Conservation (phyloP, 2,888 invertebrate genomes). For the Caenorhabditis virilis region DNA sequence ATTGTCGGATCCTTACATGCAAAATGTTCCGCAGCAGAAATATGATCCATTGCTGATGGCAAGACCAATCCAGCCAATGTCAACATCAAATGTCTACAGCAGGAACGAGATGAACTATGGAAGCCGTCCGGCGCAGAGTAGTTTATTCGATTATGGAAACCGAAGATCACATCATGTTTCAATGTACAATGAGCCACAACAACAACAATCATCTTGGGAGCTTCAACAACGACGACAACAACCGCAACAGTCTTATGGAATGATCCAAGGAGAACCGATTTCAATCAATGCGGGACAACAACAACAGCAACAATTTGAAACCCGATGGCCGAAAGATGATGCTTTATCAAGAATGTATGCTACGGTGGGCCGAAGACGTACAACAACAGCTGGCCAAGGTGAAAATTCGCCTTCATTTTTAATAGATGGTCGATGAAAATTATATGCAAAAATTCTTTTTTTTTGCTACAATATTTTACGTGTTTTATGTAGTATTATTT, state of each 20-base stretch:
- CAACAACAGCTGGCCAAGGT: conserved; percentile 14
- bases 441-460: too few relatives aligned
- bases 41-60: conserved; percentile 29
- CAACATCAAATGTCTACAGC: conserved; percentile 53
- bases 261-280: not conserved
- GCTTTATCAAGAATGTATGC: conserved; percentile 52
- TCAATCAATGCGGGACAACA: not conserved
- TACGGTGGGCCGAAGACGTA: conserved; percentile 41
- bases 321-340: conserved; percentile 44
- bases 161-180: conserved; percentile 26
- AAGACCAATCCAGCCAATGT: conserved; percentile 10
- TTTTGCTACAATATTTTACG: too few relatives aligned
- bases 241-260: conserved; percentile 4
- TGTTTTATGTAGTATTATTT: too few relatives aligned
- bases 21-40: conserved; percentile 11
- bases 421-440: conserved; percentile 49
- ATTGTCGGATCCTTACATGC: conserved; percentile 39
- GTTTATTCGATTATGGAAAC: conserved; percentile 64
- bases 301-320: conserved; percentile 7
- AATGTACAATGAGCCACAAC: conserved; percentile 13
- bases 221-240: conserved; percentile 34
- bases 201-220: conserved; percentile 19
- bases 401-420: conserved; percentile 42
- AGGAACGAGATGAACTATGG: conserved; percentile 66
- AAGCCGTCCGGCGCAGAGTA: conserved; percentile 54